Evolutionary conservation across 2,113 vertebrate species (phyloP).

Genomic region (Lethenteron camtschaticum): DNA sequence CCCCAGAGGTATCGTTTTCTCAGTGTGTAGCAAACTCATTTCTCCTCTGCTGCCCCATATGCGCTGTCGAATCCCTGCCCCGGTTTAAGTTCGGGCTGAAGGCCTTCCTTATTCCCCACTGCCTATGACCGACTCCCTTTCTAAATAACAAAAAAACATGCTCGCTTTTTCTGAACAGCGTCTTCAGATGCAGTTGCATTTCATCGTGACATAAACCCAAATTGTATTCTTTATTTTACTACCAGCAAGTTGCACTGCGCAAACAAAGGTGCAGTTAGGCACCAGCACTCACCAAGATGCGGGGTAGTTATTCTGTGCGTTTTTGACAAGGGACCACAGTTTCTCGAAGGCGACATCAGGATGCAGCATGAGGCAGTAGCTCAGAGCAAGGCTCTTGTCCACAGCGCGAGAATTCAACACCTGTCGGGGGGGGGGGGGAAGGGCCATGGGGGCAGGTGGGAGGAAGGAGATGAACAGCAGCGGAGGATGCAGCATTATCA

Average conservation of each 20-base stretch:
- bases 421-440: constrained; percentile 18
- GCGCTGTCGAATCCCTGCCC: too few species aligned
- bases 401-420: constrained; percentile 67
- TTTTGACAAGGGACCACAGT: constrained; percentile 70
- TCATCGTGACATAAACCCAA: background rate
- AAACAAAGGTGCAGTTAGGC: too few species aligned
- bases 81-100: too few species aligned
- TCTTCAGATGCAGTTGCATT: background rate
- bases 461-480: background rate
- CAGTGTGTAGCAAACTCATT: too few species aligned
- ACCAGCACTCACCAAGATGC: constrained; percentile 39
- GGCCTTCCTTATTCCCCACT: too few species aligned
- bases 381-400: constrained; percentile 53
- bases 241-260: too few species aligned
- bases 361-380: constrained; percentile 53
- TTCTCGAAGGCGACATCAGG: constrained; percentile 40
- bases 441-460: background rate
- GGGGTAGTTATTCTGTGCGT: constrained; percentile 73
- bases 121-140: too few species aligned
- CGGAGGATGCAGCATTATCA: background rate
- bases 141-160: constrained; percentile 6
- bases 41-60: too few species aligned
- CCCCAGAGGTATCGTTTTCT: too few species aligned
- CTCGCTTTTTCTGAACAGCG: background rate
- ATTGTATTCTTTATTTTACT: background rate